Evolutionary conservation across 2,113 vertebrate species (phyloP).

Genomic region (Trematocara variabile): DNA sequence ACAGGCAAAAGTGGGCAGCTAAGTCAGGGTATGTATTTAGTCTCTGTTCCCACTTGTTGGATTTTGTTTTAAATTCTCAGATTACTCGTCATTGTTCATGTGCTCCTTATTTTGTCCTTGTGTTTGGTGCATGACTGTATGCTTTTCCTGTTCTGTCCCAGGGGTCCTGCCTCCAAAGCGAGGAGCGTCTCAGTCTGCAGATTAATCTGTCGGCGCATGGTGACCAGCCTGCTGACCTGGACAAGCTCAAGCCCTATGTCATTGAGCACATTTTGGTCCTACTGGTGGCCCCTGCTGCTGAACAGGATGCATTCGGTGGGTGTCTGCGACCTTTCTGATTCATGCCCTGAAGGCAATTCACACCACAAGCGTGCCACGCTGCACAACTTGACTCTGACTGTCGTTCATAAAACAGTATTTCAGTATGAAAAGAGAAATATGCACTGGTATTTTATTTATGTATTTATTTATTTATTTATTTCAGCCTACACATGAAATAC

Average conservation of each 20-base stretch:
- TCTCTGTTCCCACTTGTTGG: not conserved
- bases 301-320: slow-evolving; percentile 46
- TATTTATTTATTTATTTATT: not conserved
- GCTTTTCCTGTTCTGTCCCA: slow-evolving; percentile 52
- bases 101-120: not conserved
- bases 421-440: not conserved
- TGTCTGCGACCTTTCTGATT: not conserved
- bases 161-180: slow-evolving; percentile 80
- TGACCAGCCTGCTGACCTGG: slow-evolving; percentile 83
- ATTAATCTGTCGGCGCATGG: slow-evolving; percentile 85
- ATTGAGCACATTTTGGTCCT: slow-evolving; percentile 92
- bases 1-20: not conserved
- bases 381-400: not conserved
- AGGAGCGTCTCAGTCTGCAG: slow-evolving; percentile 81
- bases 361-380: not conserved
- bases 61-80: not conserved
- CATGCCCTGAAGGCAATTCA: not conserved
- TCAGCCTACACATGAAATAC: not conserved
- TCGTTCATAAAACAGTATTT: not conserved
- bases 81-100: not conserved
- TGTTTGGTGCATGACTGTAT: slow-evolving; percentile 10
- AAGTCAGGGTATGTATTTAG: not conserved
- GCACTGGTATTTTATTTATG: not conserved
- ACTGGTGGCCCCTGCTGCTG: slow-evolving; percentile 75
- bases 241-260: slow-evolving; percentile 90